phyloP scores from a whole-genome alignment of 2,113 vertebrate genomes.

The Hippotragus niger region DNA sequence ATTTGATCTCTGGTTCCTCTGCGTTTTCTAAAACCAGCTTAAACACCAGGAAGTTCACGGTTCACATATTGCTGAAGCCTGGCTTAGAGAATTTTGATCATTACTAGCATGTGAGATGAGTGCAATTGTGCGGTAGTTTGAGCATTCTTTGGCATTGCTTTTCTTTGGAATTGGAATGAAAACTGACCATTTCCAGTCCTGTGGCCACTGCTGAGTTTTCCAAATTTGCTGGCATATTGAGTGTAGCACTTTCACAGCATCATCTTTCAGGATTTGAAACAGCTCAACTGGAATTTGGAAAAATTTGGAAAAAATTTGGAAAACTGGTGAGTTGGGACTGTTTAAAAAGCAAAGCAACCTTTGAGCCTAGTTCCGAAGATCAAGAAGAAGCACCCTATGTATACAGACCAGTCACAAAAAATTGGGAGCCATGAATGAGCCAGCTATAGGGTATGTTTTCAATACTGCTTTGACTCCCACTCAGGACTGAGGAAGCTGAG shows the following conservation, averaged over 20 bases:
- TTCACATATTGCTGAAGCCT: neutral
- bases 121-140: too few relatives aligned
- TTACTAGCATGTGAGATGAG: too few relatives aligned
- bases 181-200: too few relatives aligned
- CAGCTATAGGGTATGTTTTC: neutral
- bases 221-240: too few relatives aligned
- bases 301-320: too few relatives aligned
- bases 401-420: neutral
- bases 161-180: too few relatives aligned
- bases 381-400: neutral
- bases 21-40: neutral
- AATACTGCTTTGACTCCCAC: neutral
- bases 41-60: neutral
- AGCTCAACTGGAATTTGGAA: too few relatives aligned
- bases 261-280: too few relatives aligned
- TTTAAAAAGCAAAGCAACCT: neutral
- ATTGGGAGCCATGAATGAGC: neutral
- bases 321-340: neutral
- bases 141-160: too few relatives aligned
- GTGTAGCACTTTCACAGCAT: too few relatives aligned
- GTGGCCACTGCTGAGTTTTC: too few relatives aligned
- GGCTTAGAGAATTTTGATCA: too few relatives aligned
- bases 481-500: neutral
- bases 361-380: neutral
- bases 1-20: neutral